These are phyloP conservation scores for Pionites leucogaster DNA, from an alignment of 2,113 vertebrate genomes.

Conservation along the genomic window DNA sequence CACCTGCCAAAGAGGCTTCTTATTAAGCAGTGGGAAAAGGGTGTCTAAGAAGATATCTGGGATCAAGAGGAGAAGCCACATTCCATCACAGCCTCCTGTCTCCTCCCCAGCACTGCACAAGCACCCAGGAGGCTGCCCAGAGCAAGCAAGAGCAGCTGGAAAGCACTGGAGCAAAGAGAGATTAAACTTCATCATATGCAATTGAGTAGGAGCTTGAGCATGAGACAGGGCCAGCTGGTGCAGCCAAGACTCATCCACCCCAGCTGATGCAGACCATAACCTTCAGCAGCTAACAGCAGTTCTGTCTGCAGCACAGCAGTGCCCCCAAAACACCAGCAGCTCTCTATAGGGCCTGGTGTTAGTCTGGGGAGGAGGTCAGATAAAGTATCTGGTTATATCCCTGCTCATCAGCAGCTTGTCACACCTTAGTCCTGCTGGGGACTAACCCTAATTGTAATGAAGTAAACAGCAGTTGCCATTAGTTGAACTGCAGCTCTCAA, in stretches of 20 bases:
- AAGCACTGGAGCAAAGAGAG: background rate
- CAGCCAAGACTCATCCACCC: background rate
- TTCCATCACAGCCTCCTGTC: background rate
- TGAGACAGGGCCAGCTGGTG: background rate
- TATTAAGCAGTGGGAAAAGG: background rate
- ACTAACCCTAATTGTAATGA: background rate
- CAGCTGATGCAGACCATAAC: background rate
- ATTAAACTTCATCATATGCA: background rate
- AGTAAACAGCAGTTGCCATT: background rate
- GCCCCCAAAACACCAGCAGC: background rate
- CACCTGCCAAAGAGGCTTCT: background rate
- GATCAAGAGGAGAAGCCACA: background rate
- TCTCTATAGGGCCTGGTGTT: background rate
- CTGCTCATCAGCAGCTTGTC: background rate
- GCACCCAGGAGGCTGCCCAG: background rate
- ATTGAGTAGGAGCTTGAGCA: background rate
- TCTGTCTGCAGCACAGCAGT: background rate
- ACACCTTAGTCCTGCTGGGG: background rate
- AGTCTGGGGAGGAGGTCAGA: background rate
- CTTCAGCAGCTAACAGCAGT: background rate
- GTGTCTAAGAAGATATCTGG: background rate
- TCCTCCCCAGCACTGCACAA: background rate
- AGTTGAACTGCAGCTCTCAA: background rate
- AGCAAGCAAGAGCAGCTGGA: background rate
- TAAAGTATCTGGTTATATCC: background rate